A percentile compares a stretch with the other conserved stretches of the same genome.
Conservation (phyloP, 2,113 vertebrate species). For the Petroica traversi region DNA sequence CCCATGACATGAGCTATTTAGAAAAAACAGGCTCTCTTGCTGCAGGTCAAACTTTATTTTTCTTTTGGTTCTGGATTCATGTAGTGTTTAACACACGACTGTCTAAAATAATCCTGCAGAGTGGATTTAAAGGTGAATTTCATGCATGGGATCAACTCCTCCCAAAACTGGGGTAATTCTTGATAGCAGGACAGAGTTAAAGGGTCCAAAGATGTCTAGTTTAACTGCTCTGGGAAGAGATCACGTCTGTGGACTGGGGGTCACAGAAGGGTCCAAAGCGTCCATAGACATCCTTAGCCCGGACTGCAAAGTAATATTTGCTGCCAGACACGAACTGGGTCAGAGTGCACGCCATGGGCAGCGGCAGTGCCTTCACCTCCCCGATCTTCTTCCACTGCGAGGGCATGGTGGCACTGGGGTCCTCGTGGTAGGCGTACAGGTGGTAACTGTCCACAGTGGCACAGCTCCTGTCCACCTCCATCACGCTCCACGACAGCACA, state of each 20-base stretch:
- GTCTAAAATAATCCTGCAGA: conserved; percentile 71
- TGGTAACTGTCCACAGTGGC: conserved; percentile 95
- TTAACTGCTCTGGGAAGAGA: conserved; percentile 85
- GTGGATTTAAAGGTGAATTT: conserved; percentile 69
- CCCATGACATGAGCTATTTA: conserved; percentile 60
- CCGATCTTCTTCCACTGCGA: conserved; percentile 98
- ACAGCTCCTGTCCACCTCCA: conserved; percentile 90
- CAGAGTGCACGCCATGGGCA: conserved; percentile 98
- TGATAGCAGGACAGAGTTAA: conserved; percentile 42
- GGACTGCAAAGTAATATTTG: conserved; percentile 96
- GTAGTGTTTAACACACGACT: conserved; percentile 74
- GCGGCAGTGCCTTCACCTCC: conserved; percentile 93
- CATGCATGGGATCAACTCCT: conserved; percentile 76
- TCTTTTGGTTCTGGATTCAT: conserved; percentile 70
- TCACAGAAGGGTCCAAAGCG: conserved; percentile 97
- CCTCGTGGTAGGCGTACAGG: conserved; percentile 90
- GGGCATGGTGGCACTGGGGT: conserved; percentile 76
- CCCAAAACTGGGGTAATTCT: conserved; percentile 57
- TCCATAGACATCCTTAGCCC: conserved; percentile 94
- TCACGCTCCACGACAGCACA: conserved; percentile 94
- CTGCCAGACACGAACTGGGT: conserved; percentile 97
- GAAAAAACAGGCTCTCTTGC: conserved; percentile 65
- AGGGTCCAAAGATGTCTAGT: conserved; percentile 45
- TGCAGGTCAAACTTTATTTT: conserved; percentile 72
- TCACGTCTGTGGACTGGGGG: conserved; percentile 96